Conservation (phyloP, 2,113 vertebrate species). For the Campylomormyrus numenius region DNA sequence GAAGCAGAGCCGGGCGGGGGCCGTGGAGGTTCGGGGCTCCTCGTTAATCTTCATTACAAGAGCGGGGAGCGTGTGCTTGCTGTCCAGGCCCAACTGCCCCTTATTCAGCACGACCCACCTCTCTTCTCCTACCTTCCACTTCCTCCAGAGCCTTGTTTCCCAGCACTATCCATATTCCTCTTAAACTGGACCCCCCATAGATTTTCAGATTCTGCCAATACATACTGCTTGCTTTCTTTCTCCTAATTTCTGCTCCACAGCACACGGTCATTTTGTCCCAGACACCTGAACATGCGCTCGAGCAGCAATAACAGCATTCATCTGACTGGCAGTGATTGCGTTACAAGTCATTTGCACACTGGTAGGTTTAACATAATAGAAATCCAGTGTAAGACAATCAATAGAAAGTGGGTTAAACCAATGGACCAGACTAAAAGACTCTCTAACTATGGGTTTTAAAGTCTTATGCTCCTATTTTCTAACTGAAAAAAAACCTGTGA, state of each 20-base stretch:
- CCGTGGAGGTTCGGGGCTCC: conserved; percentile 28
- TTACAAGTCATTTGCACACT: not conserved
- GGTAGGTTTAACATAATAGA: not conserved
- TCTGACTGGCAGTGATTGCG: not conserved
- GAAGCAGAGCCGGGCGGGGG: conserved; percentile 35
- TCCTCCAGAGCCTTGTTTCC: conserved; percentile 9
- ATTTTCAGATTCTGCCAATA: not conserved
- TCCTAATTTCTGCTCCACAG: not conserved
- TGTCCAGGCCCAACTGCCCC: conserved; percentile 38
- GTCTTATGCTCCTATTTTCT: not conserved
- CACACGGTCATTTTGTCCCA: not conserved
- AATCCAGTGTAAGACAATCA: not conserved
- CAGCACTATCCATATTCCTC: not conserved
- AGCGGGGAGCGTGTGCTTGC: conserved; percentile 38
- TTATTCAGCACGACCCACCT: conserved; percentile 13
- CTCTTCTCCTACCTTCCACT: conserved; percentile 16
- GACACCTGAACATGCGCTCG: not conserved
- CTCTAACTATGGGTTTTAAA: not conserved
- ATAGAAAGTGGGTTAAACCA: not conserved
- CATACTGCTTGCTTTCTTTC: not conserved
- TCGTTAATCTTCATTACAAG: conserved; percentile 64
- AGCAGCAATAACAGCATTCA: not conserved
- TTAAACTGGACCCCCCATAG: not conserved
- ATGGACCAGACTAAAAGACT: not conserved
- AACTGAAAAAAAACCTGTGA: not conserved